Base-by-base conservation (phyloP, 2,888 invertebrate species). In the Amphimallon solstitiale region DNA sequence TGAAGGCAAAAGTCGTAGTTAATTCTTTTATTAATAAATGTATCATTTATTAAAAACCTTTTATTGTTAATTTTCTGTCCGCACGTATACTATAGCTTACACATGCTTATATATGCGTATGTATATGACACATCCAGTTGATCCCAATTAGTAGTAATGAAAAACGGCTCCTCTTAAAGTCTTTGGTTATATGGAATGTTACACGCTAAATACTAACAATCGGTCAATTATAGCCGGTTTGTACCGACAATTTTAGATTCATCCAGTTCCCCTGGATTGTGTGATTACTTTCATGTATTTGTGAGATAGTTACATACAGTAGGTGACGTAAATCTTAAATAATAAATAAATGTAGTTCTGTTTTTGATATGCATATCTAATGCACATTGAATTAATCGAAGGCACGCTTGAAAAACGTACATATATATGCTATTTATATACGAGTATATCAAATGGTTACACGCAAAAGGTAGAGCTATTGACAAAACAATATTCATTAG, bases 161-260 rank as follows among this genome's bases (percentile, higher is more conserved):
- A 61, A 49, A 15, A 19, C 37, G 38, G 10, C 37, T 34, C 15
- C 10, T 65, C 35, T 52, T 17, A 60, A 51, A 17, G 17, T 15
- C 23, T 52, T 19, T 2, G 43, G 46, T 17, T 21, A 35, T 14
- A 35, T 14, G 35, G 34, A 60, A 60, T 19, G 45, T 45, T 60
- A 38, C 9, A 29, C 45, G 45, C 40, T 17, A 15, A 37, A 52
- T 63, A 59, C 34, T 35, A 66, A 46, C 61, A 46, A 40, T 65
- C 29, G 40, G 68, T 75, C 74, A 69, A 74, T 76, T 74, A 63
- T 68, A 77, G 76, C 76, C 72, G 71, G 77, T 76, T 77, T 70
- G 60, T 67, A 74, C 75, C 70, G 72, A 75, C 69, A 70, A 67
- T 48, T 59, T 73, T 68, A 71, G 74, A 70, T 75, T 67, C 61